A percentile compares a stretch with the other conserved stretches of the same genome.
Evolutionary conservation across 2,797 vertebrate species (phyloP).

Genomic region (Ammospiza maritima): DNA sequence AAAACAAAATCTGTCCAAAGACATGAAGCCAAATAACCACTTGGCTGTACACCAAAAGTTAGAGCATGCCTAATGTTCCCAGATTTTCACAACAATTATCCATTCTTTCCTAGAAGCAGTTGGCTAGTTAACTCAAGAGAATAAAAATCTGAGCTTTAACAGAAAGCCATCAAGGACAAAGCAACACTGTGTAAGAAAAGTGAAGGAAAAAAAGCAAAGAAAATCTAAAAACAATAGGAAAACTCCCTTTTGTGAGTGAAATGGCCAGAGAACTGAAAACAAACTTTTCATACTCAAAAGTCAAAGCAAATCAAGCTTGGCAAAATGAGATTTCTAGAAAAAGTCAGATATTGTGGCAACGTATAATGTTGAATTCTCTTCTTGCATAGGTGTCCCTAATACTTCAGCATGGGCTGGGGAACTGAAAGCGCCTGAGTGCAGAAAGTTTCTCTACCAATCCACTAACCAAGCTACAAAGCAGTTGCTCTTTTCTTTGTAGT

Average conservation of each 20-base stretch:
- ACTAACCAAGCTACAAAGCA: background rate
- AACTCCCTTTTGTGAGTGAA: background rate
- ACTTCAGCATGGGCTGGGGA: background rate
- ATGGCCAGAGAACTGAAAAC: background rate
- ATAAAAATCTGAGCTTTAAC: background rate
- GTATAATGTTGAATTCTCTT: background rate
- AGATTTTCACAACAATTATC: conserved; percentile 25
- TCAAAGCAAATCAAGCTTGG: background rate
- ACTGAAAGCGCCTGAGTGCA: background rate
- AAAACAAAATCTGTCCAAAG: background rate
- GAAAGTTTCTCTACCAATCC: background rate
- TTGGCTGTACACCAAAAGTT: background rate
- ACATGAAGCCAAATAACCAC: background rate
- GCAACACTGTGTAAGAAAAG: background rate
- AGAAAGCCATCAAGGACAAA: background rate
- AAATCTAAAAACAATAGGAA: background rate
- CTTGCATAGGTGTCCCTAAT: background rate
- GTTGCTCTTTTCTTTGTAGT: background rate
- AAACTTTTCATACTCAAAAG: background rate
- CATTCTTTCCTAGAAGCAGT: conserved; percentile 21
- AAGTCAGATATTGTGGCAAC: background rate
- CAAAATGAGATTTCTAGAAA: background rate
- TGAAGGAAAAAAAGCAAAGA: background rate
- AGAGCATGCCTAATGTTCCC: background rate
- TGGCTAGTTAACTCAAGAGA: background rate